Evolutionary conservation across 2,113 vertebrate species (phyloP).

Genomic region (Amphilophus citrinellus): DNA sequence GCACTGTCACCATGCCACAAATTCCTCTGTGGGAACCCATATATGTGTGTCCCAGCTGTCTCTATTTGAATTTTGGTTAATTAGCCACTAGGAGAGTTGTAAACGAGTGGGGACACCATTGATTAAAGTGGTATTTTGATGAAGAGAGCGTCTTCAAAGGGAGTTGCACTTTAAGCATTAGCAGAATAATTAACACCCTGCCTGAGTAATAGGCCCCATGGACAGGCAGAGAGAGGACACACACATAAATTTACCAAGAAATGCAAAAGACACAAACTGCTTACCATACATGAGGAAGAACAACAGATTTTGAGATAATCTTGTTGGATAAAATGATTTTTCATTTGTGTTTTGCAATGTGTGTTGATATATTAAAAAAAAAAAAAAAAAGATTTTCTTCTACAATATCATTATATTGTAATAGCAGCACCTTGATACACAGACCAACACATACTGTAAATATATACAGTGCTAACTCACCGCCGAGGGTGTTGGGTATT

Average conservation of each 20-base stretch:
- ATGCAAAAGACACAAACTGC: not conserved
- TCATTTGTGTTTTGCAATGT: not conserved
- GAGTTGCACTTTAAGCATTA: conserved; percentile 66
- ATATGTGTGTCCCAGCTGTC: conserved; percentile 35
- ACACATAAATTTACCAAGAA: conserved; percentile 13
- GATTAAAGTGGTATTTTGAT: conserved; percentile 70
- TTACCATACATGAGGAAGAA: not conserved
- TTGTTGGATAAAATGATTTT: not conserved
- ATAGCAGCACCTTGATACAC: not conserved
- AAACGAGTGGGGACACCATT: conserved; percentile 62
- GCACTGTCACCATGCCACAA: not conserved
- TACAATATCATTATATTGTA: not conserved
- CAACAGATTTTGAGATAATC: not conserved
- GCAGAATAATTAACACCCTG: conserved; percentile 66
- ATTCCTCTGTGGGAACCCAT: conserved; percentile 38
- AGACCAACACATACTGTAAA: conserved; percentile 1
- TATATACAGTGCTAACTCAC: not conserved
- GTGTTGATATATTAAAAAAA: not conserved
- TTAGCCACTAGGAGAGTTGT: conserved; percentile 66
- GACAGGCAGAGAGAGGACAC: conserved; percentile 30
- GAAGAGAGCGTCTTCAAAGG: conserved; percentile 64
- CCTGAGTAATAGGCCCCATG: conserved; percentile 34
- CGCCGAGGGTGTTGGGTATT: not conserved
- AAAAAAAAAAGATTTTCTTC: not conserved
- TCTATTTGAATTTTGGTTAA: conserved; percentile 57